Percentiles rank a stretch among this genome's conserved stretches.
These are phyloP conservation scores for Rhinoraja longicauda DNA, from an alignment of 2,797 vertebrate species.

Conservation along the genomic window DNA sequence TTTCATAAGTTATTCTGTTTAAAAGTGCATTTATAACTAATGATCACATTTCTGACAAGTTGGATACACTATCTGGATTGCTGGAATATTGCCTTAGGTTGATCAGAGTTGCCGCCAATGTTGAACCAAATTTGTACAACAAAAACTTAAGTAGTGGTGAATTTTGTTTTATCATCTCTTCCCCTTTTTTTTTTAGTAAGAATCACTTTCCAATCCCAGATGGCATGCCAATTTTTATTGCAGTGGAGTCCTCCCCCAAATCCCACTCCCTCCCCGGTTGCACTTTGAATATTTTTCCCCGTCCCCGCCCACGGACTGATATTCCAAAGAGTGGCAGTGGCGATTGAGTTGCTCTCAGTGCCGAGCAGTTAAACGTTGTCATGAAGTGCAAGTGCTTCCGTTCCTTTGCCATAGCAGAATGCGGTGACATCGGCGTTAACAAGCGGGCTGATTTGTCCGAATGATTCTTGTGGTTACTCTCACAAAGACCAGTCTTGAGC, in stretches of 20 bases:
- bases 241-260: not conserved
- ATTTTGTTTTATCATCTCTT: slow-evolving; percentile 20
- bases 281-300: not conserved
- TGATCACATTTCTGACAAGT: slow-evolving; percentile 31
- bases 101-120: slow-evolving; percentile 31
- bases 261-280: too few species aligned
- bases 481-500: not conserved
- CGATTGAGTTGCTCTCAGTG: not conserved
- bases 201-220: not conserved
- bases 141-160: slow-evolving; percentile 16
- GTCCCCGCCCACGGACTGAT: not conserved
- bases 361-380: not conserved
- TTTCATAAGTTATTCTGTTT: slow-evolving; percentile 35
- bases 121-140: slow-evolving; percentile 16
- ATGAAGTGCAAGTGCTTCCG: not conserved
- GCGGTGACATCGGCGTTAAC: not conserved
- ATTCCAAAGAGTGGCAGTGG: slow-evolving; percentile 17
- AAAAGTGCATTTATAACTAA: slow-evolving; percentile 37
- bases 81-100: slow-evolving; percentile 41
- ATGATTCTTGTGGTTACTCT: not conserved
- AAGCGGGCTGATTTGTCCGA: not conserved
- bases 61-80: not conserved
- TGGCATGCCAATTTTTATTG: not conserved
- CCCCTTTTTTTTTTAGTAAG: not conserved
- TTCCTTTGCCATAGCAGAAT: not conserved